Conservation (phyloP, 1,140 invertebrate species). For the Augochlora pura region DNA sequence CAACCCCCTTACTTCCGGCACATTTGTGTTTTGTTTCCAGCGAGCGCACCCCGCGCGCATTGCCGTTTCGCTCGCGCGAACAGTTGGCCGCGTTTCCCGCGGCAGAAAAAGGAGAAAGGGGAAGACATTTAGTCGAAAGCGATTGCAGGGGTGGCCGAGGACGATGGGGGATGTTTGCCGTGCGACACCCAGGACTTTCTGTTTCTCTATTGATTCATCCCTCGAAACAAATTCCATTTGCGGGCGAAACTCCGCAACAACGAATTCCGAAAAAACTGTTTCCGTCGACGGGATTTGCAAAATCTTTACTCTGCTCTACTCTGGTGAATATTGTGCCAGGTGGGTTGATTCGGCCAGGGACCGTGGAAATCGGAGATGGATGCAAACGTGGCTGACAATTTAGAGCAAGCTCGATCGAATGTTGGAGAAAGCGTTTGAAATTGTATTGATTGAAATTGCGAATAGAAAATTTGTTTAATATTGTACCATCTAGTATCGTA, state of each 20-base stretch:
- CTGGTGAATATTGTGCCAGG: too few relatives aligned
- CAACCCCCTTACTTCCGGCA: conserved; percentile 72
- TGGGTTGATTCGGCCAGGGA: too few relatives aligned
- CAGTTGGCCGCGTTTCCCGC: conserved; percentile 47
- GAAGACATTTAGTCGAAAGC: background rate
- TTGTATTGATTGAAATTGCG: too few relatives aligned
- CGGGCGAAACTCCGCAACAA: background rate
- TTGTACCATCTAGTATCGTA: too few relatives aligned
- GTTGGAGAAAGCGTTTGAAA: too few relatives aligned
- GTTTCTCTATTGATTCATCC: conserved; percentile 10
- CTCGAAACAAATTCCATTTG: background rate
- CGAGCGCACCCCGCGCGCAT: conserved; percentile 54
- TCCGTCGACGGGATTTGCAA: too few relatives aligned
- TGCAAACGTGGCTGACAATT: too few relatives aligned
- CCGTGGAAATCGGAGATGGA: too few relatives aligned
- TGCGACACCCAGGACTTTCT: background rate
- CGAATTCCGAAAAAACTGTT: background rate
- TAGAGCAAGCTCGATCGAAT: too few relatives aligned
- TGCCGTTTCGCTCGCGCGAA: conserved; percentile 44
- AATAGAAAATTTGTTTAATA: too few relatives aligned
- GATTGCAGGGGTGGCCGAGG: background rate
- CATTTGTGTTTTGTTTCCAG: conserved; percentile 75
- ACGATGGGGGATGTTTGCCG: conserved; percentile 1
- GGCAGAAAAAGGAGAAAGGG: conserved; percentile 25
- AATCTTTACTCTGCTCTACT: too few relatives aligned